Percentiles rank a stretch among this genome's conserved stretches.
Evolutionary conservation across 2,888 invertebrate genomes (phyloP).

Genomic region (Pogonocherus hispidulus): DNA sequence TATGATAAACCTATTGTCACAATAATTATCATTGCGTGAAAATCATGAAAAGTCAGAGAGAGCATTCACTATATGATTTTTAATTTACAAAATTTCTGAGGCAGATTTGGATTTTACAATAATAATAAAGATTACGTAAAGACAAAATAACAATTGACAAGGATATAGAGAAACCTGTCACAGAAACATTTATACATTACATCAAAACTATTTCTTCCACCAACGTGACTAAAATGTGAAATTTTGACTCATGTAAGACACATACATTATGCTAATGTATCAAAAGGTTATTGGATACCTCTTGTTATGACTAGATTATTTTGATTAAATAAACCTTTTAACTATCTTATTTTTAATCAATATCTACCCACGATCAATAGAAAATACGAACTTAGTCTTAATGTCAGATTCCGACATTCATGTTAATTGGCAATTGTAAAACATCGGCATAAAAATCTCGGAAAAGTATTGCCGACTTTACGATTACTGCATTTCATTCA

Average conservation of each 20-base stretch:
- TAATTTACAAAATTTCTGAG: no score
- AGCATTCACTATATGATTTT: no score
- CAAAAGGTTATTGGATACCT: neutral
- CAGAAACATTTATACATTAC: no score
- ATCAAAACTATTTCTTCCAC: neutral
- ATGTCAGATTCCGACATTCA: conserved; percentile 7
- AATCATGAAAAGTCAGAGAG: no score
- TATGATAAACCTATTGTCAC: no score
- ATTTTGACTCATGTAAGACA: neutral
- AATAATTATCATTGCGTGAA: no score
- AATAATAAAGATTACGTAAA: no score
- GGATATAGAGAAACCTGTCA: no score
- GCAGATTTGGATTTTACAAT: no score
- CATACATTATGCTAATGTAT: neutral
- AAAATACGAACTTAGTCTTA: neutral
- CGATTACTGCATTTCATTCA: conserved; percentile 10
- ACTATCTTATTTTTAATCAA: conserved; percentile 4
- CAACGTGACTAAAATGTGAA: neutral
- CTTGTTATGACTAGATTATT: neutral
- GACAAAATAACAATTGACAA: no score
- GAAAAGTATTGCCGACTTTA: neutral
- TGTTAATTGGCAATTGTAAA: neutral
- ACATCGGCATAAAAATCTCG: neutral
- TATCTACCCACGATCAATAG: conserved; percentile 1
- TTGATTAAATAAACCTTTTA: conserved; percentile 1